Evolutionary conservation across 2,888 invertebrate genomes (phyloP), one percentile per base, ranked within the genome.

Genomic region (Anthophora plumipes): DNA sequence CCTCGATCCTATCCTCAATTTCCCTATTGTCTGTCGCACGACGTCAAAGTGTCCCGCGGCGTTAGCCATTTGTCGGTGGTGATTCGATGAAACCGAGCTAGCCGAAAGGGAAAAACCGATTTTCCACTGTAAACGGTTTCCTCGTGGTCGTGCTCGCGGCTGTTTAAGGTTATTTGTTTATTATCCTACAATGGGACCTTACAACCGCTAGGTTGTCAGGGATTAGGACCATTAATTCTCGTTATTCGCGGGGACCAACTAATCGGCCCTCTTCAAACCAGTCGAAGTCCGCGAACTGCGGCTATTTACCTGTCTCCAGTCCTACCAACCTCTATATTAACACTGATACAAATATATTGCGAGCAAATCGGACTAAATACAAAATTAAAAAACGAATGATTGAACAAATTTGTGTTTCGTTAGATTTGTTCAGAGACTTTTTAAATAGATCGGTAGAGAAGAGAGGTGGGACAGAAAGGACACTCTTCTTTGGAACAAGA

Each of bases 161-260:
- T 57, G 25, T 76, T 39, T 69, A 55, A 69, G 80, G 74, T 72
- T 55, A 74, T 71, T 80, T 73, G 78, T 84, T 88, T 86, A 88
- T 86, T 86, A 85, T 70, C 83, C 77, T 72, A 84, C 69, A 82
- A 81, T 76, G 70, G n/a, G 60, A 43, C 48, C 8, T 46, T 50
- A 55, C 37, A 54, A 71, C 80, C 82, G 80, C 77, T 66, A 78
- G 84, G 86, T 79, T n/a, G 55, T 66, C 61, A 25, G 87, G n/a
- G 84, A 85, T 87, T 87, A 87, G 76, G 75, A 61, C 78, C 80
- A 83, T 85, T 87, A 80, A 88, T 88, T 85, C 68, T 80, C 80
- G 69, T 83, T 85, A 85, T 69, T 82, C 69, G 79, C 72, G 55
- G 43, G 61, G 69, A 57, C 59, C 72, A 61, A 66, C 77, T 70